phyloP scores from a whole-genome alignment of 2,888 invertebrate genomes.

The Plebejus argus region DNA sequence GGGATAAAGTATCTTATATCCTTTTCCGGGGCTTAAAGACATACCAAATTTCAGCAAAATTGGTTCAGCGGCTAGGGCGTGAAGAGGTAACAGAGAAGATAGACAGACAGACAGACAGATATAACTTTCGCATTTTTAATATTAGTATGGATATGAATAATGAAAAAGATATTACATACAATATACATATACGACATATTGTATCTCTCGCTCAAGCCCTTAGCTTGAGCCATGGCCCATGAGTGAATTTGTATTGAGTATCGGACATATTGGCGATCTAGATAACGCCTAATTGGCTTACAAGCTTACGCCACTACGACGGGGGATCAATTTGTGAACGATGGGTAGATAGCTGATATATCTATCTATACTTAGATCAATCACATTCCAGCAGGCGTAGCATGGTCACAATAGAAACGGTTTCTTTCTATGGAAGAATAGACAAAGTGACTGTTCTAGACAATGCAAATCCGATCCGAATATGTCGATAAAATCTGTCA shows the following conservation, averaged over 20 bases:
- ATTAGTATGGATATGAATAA: too few relatives aligned
- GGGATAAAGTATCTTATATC: too few relatives aligned
- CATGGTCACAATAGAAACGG: too few relatives aligned
- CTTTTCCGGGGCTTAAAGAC: too few relatives aligned
- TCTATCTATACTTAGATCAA: not conserved
- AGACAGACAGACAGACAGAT: not conserved
- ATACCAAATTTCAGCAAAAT: not conserved
- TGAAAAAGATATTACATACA: too few relatives aligned
- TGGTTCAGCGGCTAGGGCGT: too few relatives aligned
- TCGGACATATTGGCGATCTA: constrained; percentile 19
- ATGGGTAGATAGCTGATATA: not conserved
- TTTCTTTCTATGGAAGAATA: too few relatives aligned
- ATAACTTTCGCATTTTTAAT: not conserved
- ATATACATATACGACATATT: not conserved
- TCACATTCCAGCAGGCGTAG: not conserved
- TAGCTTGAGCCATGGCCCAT: not conserved
- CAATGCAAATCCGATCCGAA: too few relatives aligned
- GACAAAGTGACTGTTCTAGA: too few relatives aligned
- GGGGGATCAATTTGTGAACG: constrained; percentile 10
- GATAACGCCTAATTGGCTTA: constrained; percentile 18
- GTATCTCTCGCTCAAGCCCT: not conserved
- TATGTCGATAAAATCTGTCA: too few relatives aligned
- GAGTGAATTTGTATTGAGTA: constrained; percentile 9
- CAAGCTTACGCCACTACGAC: not conserved
- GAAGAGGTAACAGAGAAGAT: not conserved